Conservation (phyloP, 2,113 vertebrate species). For the Lonchura striata region DNA sequence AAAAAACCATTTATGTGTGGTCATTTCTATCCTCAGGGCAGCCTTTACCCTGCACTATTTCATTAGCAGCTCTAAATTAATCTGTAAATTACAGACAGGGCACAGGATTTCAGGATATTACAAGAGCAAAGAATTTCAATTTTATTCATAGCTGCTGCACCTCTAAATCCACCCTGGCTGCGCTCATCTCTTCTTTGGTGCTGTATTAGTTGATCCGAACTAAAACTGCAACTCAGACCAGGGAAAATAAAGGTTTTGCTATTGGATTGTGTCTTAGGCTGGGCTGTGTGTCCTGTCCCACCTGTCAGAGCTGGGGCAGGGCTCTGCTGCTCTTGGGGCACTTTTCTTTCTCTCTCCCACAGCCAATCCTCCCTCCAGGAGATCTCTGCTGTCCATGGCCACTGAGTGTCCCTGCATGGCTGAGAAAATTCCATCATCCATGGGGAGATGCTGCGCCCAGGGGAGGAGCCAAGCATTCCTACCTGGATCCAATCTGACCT, state of each 20-base stretch:
- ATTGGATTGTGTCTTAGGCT: background rate
- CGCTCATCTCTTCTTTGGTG: rapidly evolving
- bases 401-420: no score
- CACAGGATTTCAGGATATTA: background rate
- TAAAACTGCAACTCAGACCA: rapidly evolving
- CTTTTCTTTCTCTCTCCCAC: no score
- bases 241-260: background rate
- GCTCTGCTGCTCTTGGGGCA: no score
- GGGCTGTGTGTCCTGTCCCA: no score
- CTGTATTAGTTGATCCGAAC: background rate
- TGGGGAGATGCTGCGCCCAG: no score
- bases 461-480: no score
- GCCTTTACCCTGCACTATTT: background rate
- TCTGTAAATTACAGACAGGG: background rate
- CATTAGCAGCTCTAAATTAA: background rate
- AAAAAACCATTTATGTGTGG: background rate
- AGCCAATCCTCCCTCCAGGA: no score
- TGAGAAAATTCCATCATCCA: no score
- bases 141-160: rapidly evolving
- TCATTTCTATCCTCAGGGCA: background rate
- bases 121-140: background rate
- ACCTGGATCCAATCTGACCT: no score
- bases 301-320: no score
- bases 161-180: background rate
- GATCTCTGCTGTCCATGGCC: no score